Base-by-base conservation (phyloP, 1,140 invertebrate genomes). In the Odontomachus brunneus region DNA sequence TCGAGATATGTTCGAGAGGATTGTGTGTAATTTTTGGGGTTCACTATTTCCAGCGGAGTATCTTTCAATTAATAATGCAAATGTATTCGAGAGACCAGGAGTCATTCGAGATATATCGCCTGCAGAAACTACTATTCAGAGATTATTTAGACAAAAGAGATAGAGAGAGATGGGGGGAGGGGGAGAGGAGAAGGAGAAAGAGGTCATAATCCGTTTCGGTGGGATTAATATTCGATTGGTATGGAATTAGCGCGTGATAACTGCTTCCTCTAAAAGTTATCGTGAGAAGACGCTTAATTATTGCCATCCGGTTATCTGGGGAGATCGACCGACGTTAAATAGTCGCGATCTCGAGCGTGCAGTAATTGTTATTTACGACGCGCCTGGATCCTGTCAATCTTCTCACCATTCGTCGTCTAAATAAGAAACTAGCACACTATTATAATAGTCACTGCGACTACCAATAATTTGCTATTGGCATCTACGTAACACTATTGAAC, bases 401-500 rank as follows among this genome's bases (percentile, higher is more conserved):
- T 53, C n/a, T n/a, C 38, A 51, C 19, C n/a, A 67, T 26, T 67
- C 38, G 12, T 33, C 19, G 33, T 76, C 66, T 49, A 24, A 75
- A 33, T 63, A 63, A 75, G 17, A 44, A 76, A 51, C 44, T 48
- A 66, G 7, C 14, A 0, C 3, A 22, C 14, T 75, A 24, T 48
- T 5, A 7, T 62, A 74, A 74, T 29, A 63, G 62, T 53, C 22
- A 53, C 14, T 24, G 63, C n/a, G 19, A 65, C 3, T 7, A n/a
- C 26, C 49, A 29, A 29, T 38, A 44, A 19, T 22, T 33, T 29
- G 38, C 11, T n/a, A 7, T 69, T 44, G 49, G 33, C 49, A 63
- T 49, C 29, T n/a, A n/a, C n/a, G n/a, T n/a, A n/a, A n/a, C n/a
- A n/a, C n/a, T n/a, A n/a, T n/a, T n/a, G n/a, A n/a, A n/a, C 29